Base-by-base conservation (phyloP, 2,888 invertebrate species). In the Drosophila atripex region DNA sequence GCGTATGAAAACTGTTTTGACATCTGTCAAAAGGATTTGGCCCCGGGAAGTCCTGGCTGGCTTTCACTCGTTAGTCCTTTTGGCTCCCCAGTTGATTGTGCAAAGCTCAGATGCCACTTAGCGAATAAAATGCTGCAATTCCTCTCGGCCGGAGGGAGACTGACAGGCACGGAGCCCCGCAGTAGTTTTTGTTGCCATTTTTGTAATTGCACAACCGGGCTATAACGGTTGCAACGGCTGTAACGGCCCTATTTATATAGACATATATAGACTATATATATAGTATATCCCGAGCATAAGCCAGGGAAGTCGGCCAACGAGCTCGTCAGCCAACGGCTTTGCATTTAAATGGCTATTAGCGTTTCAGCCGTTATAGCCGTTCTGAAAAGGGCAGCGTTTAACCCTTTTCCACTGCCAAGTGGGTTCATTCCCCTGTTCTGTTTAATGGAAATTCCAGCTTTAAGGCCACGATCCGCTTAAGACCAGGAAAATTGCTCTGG, bases 101-200 rank as follows among this genome's bases (percentile, higher is more conserved):
- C 43, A 73, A 87, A 71, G 78, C 70, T 64, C 66, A 18, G 23
- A 41, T 51, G 72, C 75, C 60, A 64, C 47, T 66, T 79, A 66
- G 51, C 45, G 52, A 52, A 45, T 6, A 45, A 65, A 84, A 63
- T 47, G 68, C 47, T 66, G 78, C 82, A 77, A 45, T 71, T 49
- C 9, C 53, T 16, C 47, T 43, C 41, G 11, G 18, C 21, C 18
- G 11, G 21, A 43, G 43, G 47, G 56, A 45, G 53, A 47, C 14
- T 35, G 35, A 25, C 52, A 57, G 28, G 25, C 52, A 53, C 38
- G 6, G 4, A 38, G 30, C 16, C 52, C 18, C 35, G 2, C 43
- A 16, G 16, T 1, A 43, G 60, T 35, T 50, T 65, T 64, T 55
- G 16, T 38, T 46, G 38, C n/a, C 46, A 28, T 30, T 45, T 46